Base-by-base conservation (phyloP, 2,113 vertebrate species). In the Psittacus erithacus region DNA sequence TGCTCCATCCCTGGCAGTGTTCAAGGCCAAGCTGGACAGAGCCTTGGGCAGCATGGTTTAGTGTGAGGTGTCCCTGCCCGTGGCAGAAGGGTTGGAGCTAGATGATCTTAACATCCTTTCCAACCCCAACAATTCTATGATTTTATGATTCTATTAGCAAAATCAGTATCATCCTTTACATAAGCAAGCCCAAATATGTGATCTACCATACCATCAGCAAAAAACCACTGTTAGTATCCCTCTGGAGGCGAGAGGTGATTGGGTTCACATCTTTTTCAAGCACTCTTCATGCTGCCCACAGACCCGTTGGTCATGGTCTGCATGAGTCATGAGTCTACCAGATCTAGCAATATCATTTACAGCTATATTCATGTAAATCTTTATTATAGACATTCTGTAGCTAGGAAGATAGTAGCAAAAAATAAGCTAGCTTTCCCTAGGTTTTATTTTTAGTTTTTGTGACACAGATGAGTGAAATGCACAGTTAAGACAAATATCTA, bases 401-500 rank as follows among this genome's bases (percentile, higher is more conserved):
- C 49, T 62, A 59, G 13, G 25, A 39, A 77, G 85, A 74, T 2
- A 90, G 31, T 64, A 53, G 25, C n/a, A 78, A 82, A 53, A 4
- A 91, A 62, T 63, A 91, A 39, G 3, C 10, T 65, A n/a, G 28
- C 8, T 80, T 93, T 59, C 15, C 39, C 27, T 68, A 17, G 53
- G 28, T 81, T 86, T 94, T 93, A 70, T 90, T 93, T 92, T 93
- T 60, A 93, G 59, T 8, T 81, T 79, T 90, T 71, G 55, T 78
- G 86, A 93, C 65, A 91, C 44, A 88, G 77, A 92, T 90, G 33
- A 81, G 50, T 41, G 41, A 95, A 95, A 87, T 46, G 44, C 1
- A 6, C 31, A 81, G 46, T 53, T 65, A 55, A 93, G 39, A 78
- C 4, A 67, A 92, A 92, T 63, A 69, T 23, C 88, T 93, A 78